A percentile compares a stretch with the other conserved stretches of the same genome.
Conservation (phyloP, 1,140 invertebrate genomes). For the Telenomus remus region DNA sequence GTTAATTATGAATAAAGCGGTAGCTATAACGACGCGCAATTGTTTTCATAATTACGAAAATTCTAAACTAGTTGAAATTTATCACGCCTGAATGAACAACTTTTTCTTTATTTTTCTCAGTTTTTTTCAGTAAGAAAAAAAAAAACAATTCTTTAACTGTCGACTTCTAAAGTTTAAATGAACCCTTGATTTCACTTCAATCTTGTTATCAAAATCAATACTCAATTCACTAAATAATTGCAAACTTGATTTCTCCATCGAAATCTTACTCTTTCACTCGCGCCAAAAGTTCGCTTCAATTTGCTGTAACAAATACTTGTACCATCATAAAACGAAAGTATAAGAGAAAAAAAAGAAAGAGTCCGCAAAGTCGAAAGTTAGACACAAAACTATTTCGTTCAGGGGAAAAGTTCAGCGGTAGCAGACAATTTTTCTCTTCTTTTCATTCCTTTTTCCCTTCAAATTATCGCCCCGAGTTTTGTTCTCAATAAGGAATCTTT, state of each 20-base stretch:
- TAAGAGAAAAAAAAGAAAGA: slow-evolving; percentile 30
- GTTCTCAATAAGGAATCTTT: slow-evolving; percentile 34
- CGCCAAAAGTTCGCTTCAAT: slow-evolving; percentile 38
- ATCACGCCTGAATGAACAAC: not conserved
- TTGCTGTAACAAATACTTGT: slow-evolving; percentile 38
- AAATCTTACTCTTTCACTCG: not conserved
- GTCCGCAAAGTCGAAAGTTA: slow-evolving; percentile 45
- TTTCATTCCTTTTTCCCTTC: too few species aligned
- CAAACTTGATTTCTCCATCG: slow-evolving; percentile 6
- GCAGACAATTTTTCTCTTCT: slow-evolving; percentile 19
- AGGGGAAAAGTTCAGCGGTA: slow-evolving; percentile 35
- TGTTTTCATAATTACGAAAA: slow-evolving; percentile 5
- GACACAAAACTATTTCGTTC: slow-evolving; percentile 40
- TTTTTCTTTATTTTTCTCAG: not conserved
- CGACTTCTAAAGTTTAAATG: too few species aligned
- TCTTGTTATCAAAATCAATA: slow-evolving; percentile 11
- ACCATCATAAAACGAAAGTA: slow-evolving; percentile 38
- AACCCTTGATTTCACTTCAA: too few species aligned
- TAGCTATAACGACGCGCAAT: not conserved
- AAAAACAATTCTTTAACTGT: too few species aligned
- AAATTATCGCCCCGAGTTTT: slow-evolving; percentile 39
- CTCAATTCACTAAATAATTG: slow-evolving; percentile 38
- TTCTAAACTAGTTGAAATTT: not conserved
- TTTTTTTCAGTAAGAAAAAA: not conserved
- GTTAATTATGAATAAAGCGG: slow-evolving; percentile 4